Evolutionary conservation across 2,888 invertebrate genomes (phyloP).

Genomic region (Acleris sparsana): DNA sequence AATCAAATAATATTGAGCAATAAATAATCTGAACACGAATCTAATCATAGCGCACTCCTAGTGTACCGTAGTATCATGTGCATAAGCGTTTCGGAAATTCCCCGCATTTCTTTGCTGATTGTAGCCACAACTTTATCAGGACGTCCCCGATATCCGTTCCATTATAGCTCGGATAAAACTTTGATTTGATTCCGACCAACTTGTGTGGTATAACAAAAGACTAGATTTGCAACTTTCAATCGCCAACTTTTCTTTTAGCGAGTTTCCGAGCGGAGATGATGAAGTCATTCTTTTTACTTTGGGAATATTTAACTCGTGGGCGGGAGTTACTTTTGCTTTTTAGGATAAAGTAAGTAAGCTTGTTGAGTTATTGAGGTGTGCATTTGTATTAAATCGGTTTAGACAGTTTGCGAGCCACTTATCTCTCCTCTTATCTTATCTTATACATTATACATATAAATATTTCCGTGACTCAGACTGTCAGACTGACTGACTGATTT

Average conservation of each 20-base stretch:
- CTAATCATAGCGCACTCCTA: conserved; percentile 11
- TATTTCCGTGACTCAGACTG: too few relatives aligned
- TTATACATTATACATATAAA: too few relatives aligned
- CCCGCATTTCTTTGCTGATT: conserved; percentile 50
- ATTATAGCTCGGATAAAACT: conserved; percentile 77
- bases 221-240: conserved; percentile 63
- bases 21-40: not conserved
- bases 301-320: conserved; percentile 39
- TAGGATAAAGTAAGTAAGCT: conserved; percentile 13
- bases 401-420: too few relatives aligned
- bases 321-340: conserved; percentile 30
- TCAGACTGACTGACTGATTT: too few relatives aligned
- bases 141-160: conserved; percentile 73
- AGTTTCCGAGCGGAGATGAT: conserved; percentile 42
- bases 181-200: conserved; percentile 77
- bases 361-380: conserved; percentile 7
- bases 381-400: not conserved
- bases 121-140: conserved; percentile 62
- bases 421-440: too few relatives aligned
- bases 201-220: conserved; percentile 62
- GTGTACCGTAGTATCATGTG: conserved; percentile 6
- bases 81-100: conserved; percentile 39
- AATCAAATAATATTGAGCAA: too few relatives aligned
- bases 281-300: conserved; percentile 46
- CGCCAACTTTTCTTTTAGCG: conserved; percentile 49